These are phyloP conservation scores for Columba guinea DNA, from an alignment of 2,797 vertebrate genomes.

Conservation along the genomic window DNA sequence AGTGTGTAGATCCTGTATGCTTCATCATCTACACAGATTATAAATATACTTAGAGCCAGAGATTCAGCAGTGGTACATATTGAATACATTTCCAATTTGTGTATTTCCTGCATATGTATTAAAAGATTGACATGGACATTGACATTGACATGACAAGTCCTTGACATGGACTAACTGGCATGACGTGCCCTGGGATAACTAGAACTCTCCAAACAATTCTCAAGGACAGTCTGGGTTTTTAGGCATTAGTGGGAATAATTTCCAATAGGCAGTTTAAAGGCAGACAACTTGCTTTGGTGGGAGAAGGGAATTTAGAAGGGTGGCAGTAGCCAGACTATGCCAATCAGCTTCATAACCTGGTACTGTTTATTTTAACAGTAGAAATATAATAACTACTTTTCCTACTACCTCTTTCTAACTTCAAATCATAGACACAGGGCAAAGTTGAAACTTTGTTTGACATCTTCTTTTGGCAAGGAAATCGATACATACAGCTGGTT, in stretches of 20 bases:
- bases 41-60: neutral
- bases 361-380: neutral
- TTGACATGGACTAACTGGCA: neutral
- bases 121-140: neutral
- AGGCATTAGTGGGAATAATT: neutral
- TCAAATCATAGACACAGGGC: neutral
- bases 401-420: neutral
- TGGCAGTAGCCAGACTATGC: neutral
- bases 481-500: neutral
- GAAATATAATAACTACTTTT: neutral
- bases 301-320: neutral
- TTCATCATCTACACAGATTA: neutral
- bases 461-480: neutral
- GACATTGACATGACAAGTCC: neutral
- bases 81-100: neutral
- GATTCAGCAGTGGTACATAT: neutral
- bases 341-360: neutral
- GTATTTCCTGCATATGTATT: neutral
- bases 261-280: neutral
- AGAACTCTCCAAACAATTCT: neutral
- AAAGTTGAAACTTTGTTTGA: neutral
- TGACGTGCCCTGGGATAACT: neutral
- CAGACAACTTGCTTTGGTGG: neutral
- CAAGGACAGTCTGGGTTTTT: neutral
- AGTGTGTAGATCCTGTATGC: neutral